Conservation (phyloP, 2,113 vertebrate genomes). For the Oxygymnocypris stewartii region DNA sequence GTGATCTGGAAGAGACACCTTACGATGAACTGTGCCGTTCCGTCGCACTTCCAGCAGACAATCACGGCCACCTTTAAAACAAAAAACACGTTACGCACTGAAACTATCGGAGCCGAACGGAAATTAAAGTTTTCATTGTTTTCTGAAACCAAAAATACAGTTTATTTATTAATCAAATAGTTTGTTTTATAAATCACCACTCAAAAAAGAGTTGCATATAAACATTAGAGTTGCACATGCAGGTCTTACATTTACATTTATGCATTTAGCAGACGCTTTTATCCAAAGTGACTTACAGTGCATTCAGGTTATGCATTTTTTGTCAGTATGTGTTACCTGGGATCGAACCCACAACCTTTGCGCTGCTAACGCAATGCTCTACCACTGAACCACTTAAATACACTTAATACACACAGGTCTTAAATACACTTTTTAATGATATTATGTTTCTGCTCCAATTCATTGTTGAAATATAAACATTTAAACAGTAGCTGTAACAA, state of each 20-base stretch:
- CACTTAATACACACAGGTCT: no score
- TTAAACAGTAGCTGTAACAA: no score
- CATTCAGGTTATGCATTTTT: no score
- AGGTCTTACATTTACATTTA: no score
- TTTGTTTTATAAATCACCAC: not conserved
- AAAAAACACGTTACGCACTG: not conserved
- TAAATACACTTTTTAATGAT: not conserved
- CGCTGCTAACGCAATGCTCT: no score
- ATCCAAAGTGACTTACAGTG: no score
- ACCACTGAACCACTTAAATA: no score
- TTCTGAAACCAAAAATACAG: not conserved
- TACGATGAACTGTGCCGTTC: slow-evolving; percentile 64
- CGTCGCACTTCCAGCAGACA: slow-evolving; percentile 78
- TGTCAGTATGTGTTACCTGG: no score
- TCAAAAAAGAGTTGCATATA: no score
- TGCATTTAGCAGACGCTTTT: no score
- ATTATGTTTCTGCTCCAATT: not conserved
- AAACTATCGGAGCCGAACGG: not conserved
- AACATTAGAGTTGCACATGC: not conserved
- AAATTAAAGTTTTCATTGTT: no score
- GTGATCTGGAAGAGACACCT: slow-evolving; percentile 70
- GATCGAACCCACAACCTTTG: no score
- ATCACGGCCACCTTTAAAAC: slow-evolving; percentile 75
- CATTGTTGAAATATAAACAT: not conserved
- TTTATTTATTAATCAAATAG: not conserved